phyloP scores from a whole-genome alignment of 2,888 invertebrate genomes.

The Monoplex corrugatus region DNA sequence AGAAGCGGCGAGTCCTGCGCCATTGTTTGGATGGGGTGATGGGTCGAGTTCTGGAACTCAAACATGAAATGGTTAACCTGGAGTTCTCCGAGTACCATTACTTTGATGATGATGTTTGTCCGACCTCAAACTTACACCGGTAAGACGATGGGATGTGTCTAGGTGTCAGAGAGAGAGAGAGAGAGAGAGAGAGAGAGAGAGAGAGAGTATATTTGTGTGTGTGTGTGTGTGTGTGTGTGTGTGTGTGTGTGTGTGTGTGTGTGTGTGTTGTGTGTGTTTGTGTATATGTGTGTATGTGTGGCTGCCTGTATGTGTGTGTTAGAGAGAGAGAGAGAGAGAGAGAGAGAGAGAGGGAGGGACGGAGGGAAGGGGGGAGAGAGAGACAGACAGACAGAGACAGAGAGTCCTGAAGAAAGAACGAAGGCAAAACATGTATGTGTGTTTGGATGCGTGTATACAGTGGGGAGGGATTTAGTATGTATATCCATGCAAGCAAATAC shows the following conservation, averaged over 20 bases:
- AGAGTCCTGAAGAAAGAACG: neutral
- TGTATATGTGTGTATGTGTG: neutral
- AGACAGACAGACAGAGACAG: neutral
- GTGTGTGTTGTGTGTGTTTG: neutral
- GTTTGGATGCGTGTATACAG: too few relatives aligned
- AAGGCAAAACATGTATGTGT: neutral
- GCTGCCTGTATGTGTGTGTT: too few relatives aligned
- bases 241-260: conserved; percentile 2
- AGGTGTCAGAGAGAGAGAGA: neutral
- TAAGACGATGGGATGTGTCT: conserved; percentile 65
- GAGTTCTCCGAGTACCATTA: conserved; percentile 93
- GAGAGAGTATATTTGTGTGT: neutral
- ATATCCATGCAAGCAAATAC: too few relatives aligned
- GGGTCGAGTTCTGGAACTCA: conserved; percentile 92
- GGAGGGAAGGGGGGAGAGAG: neutral
- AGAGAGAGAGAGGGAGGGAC: neutral
- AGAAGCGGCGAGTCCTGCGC: conserved; percentile 91
- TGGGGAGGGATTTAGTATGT: too few relatives aligned
- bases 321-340: neutral
- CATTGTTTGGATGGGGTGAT: conserved; percentile 84
- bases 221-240: neutral
- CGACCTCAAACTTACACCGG: conserved; percentile 89
- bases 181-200: neutral
- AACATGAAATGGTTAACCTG: conserved; percentile 92
- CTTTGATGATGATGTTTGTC: conserved; percentile 90